phyloP scores from a whole-genome alignment of 2,797 vertebrate genomes.

The Ctenopoma multispine region DNA sequence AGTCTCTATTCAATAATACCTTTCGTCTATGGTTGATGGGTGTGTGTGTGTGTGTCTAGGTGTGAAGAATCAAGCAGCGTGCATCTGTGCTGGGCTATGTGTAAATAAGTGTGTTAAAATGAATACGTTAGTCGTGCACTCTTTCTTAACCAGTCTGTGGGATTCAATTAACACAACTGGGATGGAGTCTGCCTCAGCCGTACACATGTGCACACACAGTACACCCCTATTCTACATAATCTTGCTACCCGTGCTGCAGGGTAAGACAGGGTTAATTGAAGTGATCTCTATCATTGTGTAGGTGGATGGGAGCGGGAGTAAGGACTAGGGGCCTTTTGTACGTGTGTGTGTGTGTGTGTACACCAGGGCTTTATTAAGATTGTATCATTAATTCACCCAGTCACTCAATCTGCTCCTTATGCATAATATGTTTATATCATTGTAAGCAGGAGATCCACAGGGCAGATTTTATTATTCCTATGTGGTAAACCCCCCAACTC shows the following conservation, averaged over 20 bases:
- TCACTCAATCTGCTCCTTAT: slow-evolving; percentile 67
- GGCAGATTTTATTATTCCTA: slow-evolving; percentile 63
- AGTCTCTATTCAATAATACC: slow-evolving; percentile 74
- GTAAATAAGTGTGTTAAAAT: slow-evolving; percentile 49
- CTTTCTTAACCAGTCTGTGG: slow-evolving; percentile 50
- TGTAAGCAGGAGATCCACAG: slow-evolving; percentile 62
- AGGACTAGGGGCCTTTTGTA: slow-evolving; percentile 33
- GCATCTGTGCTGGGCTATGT: slow-evolving; percentile 23
- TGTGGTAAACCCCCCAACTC: slow-evolving; percentile 43
- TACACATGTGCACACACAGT: background rate
- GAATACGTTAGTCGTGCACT: slow-evolving; percentile 38
- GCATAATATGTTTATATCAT: slow-evolving; percentile 75
- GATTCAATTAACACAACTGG: slow-evolving; percentile 81
- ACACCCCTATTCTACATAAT: slow-evolving; percentile 63
- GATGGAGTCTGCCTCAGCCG: slow-evolving; percentile 47
- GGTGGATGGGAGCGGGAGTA: slow-evolving; percentile 56
- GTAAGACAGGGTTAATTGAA: slow-evolving; percentile 82
- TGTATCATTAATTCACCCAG: slow-evolving; percentile 68
- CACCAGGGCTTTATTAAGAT: slow-evolving; percentile 61
- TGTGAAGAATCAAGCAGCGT: slow-evolving; percentile 30
- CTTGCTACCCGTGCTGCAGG: slow-evolving; percentile 53
- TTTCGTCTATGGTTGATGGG: slow-evolving; percentile 51
- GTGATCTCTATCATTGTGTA: slow-evolving; percentile 73
- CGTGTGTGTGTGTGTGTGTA: slow-evolving; percentile 8
- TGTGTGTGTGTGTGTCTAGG: slow-evolving; percentile 4